Evolutionary conservation across 2,888 invertebrate species (phyloP).

Genomic region (Embidobia sp.): DNA sequence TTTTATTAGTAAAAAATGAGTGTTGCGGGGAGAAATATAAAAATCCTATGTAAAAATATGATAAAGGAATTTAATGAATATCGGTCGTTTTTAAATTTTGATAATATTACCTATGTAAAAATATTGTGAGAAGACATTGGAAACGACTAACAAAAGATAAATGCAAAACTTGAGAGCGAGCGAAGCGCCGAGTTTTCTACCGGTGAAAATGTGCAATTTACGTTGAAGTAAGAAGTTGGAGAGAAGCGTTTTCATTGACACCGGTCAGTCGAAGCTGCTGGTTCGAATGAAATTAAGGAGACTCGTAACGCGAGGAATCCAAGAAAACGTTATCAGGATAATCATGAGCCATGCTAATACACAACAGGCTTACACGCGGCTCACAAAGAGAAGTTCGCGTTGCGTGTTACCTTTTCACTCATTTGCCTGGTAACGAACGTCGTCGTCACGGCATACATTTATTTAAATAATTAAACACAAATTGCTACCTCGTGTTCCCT

Average conservation of each 20-base stretch:
- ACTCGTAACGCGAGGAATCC: slow-evolving; percentile 45
- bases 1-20: too few relatives aligned
- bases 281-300: slow-evolving; percentile 50
- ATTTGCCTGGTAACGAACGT: slow-evolving; percentile 79
- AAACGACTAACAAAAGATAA: too few relatives aligned
- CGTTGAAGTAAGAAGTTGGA: too few relatives aligned
- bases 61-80: too few relatives aligned
- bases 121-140: too few relatives aligned
- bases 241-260: slow-evolving; percentile 31
- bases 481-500: slow-evolving; percentile 65
- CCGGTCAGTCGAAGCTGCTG: slow-evolving; percentile 7
- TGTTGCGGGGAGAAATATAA: too few relatives aligned
- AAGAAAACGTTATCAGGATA: slow-evolving; percentile 60
- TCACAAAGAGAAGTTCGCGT: slow-evolving; percentile 70
- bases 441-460: slow-evolving; percentile 75
- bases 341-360: slow-evolving; percentile 57
- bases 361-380: slow-evolving; percentile 31
- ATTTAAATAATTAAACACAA: slow-evolving; percentile 80
- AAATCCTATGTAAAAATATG: too few relatives aligned
- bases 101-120: too few relatives aligned
- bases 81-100: too few relatives aligned
- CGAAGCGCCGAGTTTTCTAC: too few relatives aligned
- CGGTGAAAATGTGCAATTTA: too few relatives aligned
- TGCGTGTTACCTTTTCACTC: slow-evolving; percentile 78
- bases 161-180: too few relatives aligned